Evolutionary conservation across 2,888 invertebrate species (phyloP).

Genomic region (Cantharis flavilabris): DNA sequence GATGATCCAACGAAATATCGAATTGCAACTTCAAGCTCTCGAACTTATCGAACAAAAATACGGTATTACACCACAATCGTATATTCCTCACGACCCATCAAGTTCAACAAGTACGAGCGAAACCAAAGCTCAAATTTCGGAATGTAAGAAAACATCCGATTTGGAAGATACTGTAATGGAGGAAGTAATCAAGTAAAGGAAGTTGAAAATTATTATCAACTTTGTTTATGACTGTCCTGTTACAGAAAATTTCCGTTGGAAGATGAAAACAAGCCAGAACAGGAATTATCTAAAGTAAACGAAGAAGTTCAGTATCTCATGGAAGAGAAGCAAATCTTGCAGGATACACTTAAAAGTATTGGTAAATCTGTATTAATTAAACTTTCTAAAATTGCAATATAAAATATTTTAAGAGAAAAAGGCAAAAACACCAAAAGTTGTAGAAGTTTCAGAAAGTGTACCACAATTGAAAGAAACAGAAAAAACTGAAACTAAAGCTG

Average conservation of each 20-base stretch:
- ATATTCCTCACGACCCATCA: conserved; percentile 58
- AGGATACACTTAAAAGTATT: conserved; percentile 45
- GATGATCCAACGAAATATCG: conserved; percentile 93
- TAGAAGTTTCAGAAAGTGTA: conserved; percentile 11
- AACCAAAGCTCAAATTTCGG: conserved; percentile 42
- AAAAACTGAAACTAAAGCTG: neutral
- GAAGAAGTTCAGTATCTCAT: conserved; percentile 47
- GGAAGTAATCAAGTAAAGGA: conserved; percentile 53
- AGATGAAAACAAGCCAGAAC: conserved; percentile 12
- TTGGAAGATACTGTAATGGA: conserved; percentile 54
- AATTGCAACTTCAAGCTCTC: conserved; percentile 85
- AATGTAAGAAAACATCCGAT: conserved; percentile 49
- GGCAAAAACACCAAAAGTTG: conserved; percentile 10
- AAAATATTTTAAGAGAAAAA: conserved; percentile 5
- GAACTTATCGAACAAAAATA: conserved; percentile 82
- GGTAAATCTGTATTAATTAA: neutral
- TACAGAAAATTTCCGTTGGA: conserved; percentile 47
- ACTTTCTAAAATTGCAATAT: neutral
- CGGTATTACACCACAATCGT: conserved; percentile 68
- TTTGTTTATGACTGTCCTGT: conserved; percentile 12
- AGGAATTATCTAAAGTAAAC: conserved; percentile 35
- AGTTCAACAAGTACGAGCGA: conserved; percentile 9
- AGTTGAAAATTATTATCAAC: neutral
- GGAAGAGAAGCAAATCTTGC: conserved; percentile 50
- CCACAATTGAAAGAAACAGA: neutral